Conservation (phyloP, 2,113 vertebrate species). For the Tichodroma muraria region DNA sequence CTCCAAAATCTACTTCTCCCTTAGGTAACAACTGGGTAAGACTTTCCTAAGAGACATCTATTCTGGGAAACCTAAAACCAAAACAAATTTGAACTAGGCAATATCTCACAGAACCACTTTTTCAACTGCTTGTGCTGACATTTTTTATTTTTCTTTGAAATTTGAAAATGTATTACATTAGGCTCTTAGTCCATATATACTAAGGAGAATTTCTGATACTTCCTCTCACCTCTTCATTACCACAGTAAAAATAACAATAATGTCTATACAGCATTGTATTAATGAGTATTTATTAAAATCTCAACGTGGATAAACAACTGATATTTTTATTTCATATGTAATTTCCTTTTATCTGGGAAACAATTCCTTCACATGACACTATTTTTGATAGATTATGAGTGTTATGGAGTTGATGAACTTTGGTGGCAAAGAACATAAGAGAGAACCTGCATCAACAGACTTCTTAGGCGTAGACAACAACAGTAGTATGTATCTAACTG, state of each 20-base stretch:
- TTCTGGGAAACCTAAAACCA: neutral
- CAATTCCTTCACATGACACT: neutral
- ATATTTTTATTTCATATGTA: neutral
- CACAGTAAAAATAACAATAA: neutral
- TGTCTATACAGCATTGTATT: neutral
- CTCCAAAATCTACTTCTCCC: neutral
- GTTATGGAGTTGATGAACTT: neutral
- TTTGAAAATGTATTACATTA: neutral
- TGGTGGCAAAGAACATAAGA: neutral
- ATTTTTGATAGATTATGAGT: neutral
- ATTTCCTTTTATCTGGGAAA: neutral
- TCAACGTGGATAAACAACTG: neutral
- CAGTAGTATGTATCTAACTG: neutral
- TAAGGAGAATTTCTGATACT: neutral
- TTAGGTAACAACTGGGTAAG: neutral
- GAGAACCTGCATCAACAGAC: neutral
- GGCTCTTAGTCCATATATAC: neutral
- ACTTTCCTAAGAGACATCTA: neutral
- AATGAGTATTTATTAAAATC: neutral
- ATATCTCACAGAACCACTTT: neutral
- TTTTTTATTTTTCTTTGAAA: neutral
- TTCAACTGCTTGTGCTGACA: neutral
- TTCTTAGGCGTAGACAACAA: neutral
- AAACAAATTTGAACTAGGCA: neutral
- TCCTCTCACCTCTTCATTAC: neutral